Evolutionary conservation across 64 coral and sea anemone species (phyloP).

Genomic region (Acropora tenuis): DNA sequence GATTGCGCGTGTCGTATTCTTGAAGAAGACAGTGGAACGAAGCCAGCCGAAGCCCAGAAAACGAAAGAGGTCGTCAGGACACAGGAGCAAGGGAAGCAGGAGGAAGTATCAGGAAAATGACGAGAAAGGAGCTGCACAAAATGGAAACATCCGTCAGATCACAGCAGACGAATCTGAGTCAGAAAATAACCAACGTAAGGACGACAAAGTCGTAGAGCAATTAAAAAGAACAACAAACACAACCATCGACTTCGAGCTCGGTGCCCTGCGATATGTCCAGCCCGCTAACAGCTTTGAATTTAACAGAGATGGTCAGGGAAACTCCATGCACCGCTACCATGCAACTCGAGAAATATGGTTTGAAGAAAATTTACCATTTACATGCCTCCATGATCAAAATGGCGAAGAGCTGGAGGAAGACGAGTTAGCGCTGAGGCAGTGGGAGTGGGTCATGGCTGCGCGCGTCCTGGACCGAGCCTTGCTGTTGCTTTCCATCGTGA

Average conservation of each 20-base stretch:
- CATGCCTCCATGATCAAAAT: constrained; percentile 47
- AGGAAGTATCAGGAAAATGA: neutral
- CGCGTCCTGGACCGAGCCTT: constrained; percentile 81
- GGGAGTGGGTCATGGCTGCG: constrained; percentile 86
- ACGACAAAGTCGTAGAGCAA: constrained; percentile 67
- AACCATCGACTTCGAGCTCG: neutral
- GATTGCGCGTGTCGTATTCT: constrained; percentile 63
- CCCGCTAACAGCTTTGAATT: neutral
- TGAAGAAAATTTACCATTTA: neutral
- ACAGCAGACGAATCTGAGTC: constrained; percentile 5
- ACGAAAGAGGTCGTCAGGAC: neutral
- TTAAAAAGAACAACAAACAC: constrained; percentile 44
- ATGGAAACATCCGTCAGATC: neutral
- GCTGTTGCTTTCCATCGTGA: constrained; percentile 64
- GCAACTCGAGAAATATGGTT: constrained; percentile 1
- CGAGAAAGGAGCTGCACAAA: neutral
- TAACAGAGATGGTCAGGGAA: neutral
- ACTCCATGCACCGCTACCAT: constrained; percentile 6
- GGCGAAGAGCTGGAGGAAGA: constrained; percentile 40
- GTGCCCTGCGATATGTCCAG: constrained; percentile 7
- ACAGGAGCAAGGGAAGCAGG: neutral
- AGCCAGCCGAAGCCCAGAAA: constrained; percentile 29
- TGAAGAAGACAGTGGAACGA: constrained; percentile 35
- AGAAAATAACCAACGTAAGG: constrained; percentile 37
- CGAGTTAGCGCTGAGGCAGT: constrained; percentile 64